Percentiles rank a stretch among this genome's conserved stretches.
phyloP scores from a whole-genome alignment of 2,113 vertebrate genomes.

The Platycercus adscitus region DNA sequence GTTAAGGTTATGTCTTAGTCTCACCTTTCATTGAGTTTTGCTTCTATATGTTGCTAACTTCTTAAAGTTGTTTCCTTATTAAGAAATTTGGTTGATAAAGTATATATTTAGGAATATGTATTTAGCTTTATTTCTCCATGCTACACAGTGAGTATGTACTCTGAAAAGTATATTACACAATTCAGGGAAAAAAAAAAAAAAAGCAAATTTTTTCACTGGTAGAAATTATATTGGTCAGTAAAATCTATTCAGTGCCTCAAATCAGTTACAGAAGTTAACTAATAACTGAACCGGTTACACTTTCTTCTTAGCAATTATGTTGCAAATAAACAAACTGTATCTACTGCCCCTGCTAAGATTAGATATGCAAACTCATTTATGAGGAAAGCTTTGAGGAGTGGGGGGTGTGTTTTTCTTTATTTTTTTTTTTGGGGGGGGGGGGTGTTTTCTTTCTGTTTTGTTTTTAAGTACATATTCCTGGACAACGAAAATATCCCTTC shows the following conservation, averaged over 20 bases:
- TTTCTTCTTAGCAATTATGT: not conserved
- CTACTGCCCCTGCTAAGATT: not conserved
- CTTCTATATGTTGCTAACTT: not conserved
- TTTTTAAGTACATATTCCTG: not conserved
- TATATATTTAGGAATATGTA: not conserved
- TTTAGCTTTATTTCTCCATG: not conserved
- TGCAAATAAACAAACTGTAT: not conserved
- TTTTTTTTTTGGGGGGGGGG: too few species aligned
- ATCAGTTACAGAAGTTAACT: not conserved
- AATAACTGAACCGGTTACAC: not conserved
- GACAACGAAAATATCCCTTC: not conserved
- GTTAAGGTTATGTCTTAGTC: fast-evolving
- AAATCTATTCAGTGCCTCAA: not conserved
- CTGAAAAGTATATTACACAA: not conserved
- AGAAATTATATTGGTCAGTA: not conserved
- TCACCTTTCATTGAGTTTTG: not conserved
- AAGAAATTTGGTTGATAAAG: not conserved
- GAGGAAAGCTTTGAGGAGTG: not conserved
- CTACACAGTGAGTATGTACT: not conserved
- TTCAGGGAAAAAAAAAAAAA: not conserved
- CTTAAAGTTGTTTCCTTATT: not conserved
- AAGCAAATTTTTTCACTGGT: not conserved
- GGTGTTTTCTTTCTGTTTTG: not conserved
- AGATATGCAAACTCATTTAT: not conserved
- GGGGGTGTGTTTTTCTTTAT: not conserved